Percentiles rank a stretch among this genome's conserved stretches.
Evolutionary conservation across 2,113 vertebrate species (phyloP).

Genomic region (Crotalus viridis): DNA sequence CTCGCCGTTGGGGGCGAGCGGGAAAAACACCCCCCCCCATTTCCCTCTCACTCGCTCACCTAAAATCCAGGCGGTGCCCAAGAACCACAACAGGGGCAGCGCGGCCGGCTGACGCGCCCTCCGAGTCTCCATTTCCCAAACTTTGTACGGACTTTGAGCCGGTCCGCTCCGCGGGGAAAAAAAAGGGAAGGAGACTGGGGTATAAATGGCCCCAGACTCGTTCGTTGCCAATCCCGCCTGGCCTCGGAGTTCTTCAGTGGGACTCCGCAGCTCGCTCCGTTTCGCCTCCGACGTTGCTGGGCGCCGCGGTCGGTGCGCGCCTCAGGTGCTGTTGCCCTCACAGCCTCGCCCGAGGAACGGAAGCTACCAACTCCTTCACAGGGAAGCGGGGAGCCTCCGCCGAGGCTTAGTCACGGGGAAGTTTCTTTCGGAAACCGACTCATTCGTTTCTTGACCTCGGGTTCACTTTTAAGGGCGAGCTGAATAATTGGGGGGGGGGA

Average conservation of each 20-base stretch:
- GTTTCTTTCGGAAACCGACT: too few species aligned
- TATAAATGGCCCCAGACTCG: accelerated
- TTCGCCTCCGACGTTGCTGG: not conserved
- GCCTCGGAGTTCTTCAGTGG: not conserved
- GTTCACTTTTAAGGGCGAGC: not conserved
- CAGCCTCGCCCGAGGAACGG: not conserved
- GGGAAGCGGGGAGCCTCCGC: not conserved
- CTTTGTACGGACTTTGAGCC: not conserved
- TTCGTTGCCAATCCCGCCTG: not conserved
- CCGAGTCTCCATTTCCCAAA: not conserved
- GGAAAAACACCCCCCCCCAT: accelerated
- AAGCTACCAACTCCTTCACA: not conserved
- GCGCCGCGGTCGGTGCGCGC: not conserved
- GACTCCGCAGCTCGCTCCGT: not conserved
- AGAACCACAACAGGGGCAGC: constrained; percentile 3
- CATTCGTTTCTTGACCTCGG: not conserved
- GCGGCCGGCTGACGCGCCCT: not conserved
- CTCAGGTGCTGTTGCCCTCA: not conserved
- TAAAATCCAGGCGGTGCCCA: not conserved
- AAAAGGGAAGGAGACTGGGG: accelerated
- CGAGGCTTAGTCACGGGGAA: not conserved
- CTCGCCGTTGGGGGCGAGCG: accelerated
- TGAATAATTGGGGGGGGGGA: not conserved
- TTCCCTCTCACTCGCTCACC: not conserved
- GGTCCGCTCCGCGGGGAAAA: not conserved